These are phyloP conservation scores for Rhadina sibilatrix DNA, from an alignment of 2,113 vertebrate species.

Conservation along the genomic window DNA sequence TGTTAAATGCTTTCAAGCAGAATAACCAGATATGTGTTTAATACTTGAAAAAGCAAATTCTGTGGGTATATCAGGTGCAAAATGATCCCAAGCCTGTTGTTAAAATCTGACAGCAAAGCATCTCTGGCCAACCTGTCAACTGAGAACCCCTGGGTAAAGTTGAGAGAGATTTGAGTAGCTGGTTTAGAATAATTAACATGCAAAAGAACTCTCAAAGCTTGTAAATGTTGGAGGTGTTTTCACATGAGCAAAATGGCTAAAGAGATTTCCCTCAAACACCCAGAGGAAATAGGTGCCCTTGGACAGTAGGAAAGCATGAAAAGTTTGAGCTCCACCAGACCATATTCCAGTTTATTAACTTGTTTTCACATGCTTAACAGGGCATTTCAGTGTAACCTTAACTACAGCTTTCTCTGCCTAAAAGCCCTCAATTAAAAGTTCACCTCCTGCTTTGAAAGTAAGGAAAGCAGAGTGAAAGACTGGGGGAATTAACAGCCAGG, in stretches of 20 bases:
- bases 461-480: conserved; percentile 49
- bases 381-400: conserved; percentile 31
- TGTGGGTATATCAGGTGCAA: background rate
- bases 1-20: background rate
- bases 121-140: background rate
- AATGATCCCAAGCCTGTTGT: background rate
- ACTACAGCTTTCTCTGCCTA: conserved; percentile 37
- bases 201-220: background rate
- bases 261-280: background rate
- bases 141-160: background rate
- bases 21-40: background rate
- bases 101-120: background rate
- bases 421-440: conserved; percentile 61
- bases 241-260: background rate
- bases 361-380: conserved; percentile 52
- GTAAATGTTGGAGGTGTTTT: background rate
- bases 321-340: background rate
- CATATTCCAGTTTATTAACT: conserved; percentile 22
- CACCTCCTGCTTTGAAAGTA: conserved; percentile 46
- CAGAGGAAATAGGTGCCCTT: background rate
- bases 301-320: background rate
- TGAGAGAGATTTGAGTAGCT: background rate
- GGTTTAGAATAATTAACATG: background rate
- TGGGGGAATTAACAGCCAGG: conserved; percentile 24
- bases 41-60: background rate